Conservation (phyloP, 92 coral and sea anemone species). For the Actinostola sp. region DNA sequence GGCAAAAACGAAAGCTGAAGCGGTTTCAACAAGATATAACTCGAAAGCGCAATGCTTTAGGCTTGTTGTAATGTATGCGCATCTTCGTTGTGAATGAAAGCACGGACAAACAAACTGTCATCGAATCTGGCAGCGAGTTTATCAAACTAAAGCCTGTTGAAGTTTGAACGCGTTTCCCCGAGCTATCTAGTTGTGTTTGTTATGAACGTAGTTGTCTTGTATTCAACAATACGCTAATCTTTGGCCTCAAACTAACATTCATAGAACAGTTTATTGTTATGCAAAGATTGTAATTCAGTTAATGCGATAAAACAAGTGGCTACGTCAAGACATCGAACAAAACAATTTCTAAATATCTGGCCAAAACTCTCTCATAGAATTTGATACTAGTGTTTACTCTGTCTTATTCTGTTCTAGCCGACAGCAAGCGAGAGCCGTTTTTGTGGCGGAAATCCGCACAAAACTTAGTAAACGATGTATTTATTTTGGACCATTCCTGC, state of each 20-base stretch:
- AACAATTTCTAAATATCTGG: conserved; percentile 91
- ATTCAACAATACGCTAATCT: conserved; percentile 90
- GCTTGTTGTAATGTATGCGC: conserved; percentile 77
- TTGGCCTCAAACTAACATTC: conserved; percentile 92
- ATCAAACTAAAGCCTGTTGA: conserved; percentile 29
- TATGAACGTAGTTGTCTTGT: conserved; percentile 51
- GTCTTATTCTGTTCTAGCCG: conserved; percentile 23
- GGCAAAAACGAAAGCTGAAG: conserved; percentile 77
- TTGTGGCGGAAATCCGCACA: conserved; percentile 32
- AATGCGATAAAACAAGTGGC: conserved; percentile 98
- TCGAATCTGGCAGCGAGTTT: conserved; percentile 32
- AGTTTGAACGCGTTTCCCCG: conserved; percentile 41
- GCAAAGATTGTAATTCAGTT: conserved; percentile 99
- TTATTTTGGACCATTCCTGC: conserved; percentile 73
- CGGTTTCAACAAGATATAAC: conserved; percentile 65
- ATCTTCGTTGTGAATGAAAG: conserved; percentile 58
- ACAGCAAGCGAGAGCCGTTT: conserved; percentile 38
- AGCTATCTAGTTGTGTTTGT: conserved; percentile 54
- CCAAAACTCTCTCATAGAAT: conserved; percentile 61
- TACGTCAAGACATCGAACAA: conserved; percentile 90
- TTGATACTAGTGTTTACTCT: conserved; percentile 80
- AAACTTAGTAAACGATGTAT: conserved; percentile 53
- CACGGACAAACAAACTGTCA: conserved; percentile 65
- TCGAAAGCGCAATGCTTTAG: conserved; percentile 58
- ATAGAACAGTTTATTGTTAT: conserved; percentile 86